Percentiles rank a stretch among this genome's conserved stretches.
phyloP scores from a whole-genome alignment of 2,888 invertebrate species.

The Isoperla grammatica region DNA sequence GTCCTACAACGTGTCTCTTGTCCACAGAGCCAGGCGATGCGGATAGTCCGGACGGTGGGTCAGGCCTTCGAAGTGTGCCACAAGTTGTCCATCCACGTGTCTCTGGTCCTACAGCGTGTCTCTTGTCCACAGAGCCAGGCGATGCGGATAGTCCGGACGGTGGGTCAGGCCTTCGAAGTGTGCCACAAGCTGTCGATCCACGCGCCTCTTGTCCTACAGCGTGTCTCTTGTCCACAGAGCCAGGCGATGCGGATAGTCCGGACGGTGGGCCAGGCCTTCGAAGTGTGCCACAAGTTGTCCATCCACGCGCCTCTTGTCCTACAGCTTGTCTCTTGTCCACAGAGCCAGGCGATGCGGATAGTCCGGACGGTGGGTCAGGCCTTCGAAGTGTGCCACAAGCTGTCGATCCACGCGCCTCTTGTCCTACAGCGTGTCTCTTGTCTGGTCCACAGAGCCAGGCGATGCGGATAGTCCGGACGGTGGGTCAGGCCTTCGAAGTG shows the following conservation, averaged over 20 bases:
- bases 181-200: slow-evolving; percentile 90
- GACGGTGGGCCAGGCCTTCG: slow-evolving; percentile 98
- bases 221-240: slow-evolving; percentile 56
- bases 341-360: slow-evolving; percentile 98
- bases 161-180: slow-evolving; percentile 99
- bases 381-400: slow-evolving; percentile 98
- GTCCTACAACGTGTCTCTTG: no score
- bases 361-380: slow-evolving; percentile 98
- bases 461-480: slow-evolving; percentile 95
- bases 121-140: slow-evolving; percentile 78
- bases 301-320: slow-evolving; percentile 46
- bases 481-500: slow-evolving; percentile 99
- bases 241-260: slow-evolving; percentile 98
- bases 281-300: slow-evolving; percentile 96
- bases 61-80: slow-evolving; percentile 99
- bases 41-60: slow-evolving; percentile 95
- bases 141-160: slow-evolving; percentile 95
- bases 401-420: slow-evolving; percentile 56
- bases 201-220: slow-evolving; percentile 35
- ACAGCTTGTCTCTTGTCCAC: slow-evolving; percentile 34
- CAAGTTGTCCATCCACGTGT: slow-evolving; percentile 69
- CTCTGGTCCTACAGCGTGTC: slow-evolving; percentile 26
- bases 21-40: slow-evolving; percentile 93
- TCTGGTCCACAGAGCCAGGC: slow-evolving; percentile 88
- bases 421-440: no score